Conservation (phyloP, 2,113 vertebrate species). For the Lichenostomus cassidix region DNA sequence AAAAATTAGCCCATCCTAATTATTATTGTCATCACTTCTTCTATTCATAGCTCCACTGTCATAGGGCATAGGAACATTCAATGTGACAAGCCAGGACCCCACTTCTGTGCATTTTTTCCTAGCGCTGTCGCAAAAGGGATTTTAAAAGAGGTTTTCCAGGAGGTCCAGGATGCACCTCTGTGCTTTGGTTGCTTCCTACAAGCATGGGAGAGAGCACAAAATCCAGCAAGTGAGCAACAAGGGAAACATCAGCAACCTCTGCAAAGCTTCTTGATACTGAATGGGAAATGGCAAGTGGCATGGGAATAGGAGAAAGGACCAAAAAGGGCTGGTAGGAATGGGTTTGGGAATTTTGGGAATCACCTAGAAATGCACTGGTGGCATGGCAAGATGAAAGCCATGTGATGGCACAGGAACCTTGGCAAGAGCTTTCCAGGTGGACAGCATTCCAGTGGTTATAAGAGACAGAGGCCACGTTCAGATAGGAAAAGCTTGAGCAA, state of each 20-base stretch:
- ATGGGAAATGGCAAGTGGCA: neutral
- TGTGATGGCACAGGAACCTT: neutral
- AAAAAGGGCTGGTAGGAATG: neutral
- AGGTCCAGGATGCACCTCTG: neutral
- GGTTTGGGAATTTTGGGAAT: neutral
- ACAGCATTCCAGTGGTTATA: neutral
- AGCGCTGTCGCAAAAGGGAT: neutral
- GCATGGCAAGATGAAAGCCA: neutral
- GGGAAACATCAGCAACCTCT: neutral
- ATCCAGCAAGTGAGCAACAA: neutral
- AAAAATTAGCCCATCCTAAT: slow-evolving; percentile 20
- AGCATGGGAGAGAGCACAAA: neutral
- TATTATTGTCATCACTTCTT: neutral
- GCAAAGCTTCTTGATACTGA: neutral
- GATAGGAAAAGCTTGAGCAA: neutral
- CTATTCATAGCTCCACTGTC: neutral
- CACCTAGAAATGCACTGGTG: neutral
- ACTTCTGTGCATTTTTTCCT: neutral
- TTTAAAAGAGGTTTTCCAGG: neutral
- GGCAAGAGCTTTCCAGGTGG: neutral
- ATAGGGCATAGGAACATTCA: neutral
- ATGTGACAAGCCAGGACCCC: neutral
- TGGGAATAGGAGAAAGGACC: neutral
- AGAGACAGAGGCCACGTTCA: neutral
- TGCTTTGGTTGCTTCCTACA: neutral